A percentile compares a stretch with the other conserved stretches of the same genome.
These are phyloP conservation scores for Rhingia rostrata DNA, from an alignment of 2,888 invertebrate genomes.

Conservation along the genomic window DNA sequence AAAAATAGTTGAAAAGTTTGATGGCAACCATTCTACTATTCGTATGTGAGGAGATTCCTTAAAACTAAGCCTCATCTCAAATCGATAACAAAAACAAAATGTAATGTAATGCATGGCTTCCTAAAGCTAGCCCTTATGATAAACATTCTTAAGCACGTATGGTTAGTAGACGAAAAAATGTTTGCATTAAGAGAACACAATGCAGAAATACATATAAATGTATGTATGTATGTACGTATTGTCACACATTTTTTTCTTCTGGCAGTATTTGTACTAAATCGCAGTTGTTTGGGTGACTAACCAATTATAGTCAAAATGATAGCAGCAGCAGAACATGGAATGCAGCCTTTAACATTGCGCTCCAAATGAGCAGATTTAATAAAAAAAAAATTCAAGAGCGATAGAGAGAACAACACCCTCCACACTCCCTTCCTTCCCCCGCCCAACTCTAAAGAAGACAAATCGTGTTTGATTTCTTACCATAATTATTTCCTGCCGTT, in stretches of 20 bases:
- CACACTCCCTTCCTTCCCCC: constrained; percentile 6
- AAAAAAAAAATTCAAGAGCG: neutral
- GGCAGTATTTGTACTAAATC: constrained; percentile 4
- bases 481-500: constrained; percentile 78
- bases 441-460: constrained; percentile 64
- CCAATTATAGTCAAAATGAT: constrained; percentile 2
- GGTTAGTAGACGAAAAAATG: constrained; percentile 47
- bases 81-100: neutral
- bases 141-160: neutral
- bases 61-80: constrained; percentile 31
- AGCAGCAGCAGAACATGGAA: neutral
- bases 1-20: constrained; percentile 53
- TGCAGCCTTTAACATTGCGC: neutral
- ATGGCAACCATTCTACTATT: constrained; percentile 50
- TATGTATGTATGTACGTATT: no score
- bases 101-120: constrained; percentile 1
- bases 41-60: neutral
- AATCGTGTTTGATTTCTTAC: constrained; percentile 76
- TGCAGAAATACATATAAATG: neutral
- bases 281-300: neutral
- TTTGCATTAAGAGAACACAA: neutral
- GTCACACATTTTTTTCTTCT: no score
- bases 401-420: constrained; percentile 20
- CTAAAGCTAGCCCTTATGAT: no score
- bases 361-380: constrained; percentile 26